These are phyloP conservation scores for Drosophila paramelanica DNA, from an alignment of 2,888 invertebrate species.

Conservation along the genomic window DNA sequence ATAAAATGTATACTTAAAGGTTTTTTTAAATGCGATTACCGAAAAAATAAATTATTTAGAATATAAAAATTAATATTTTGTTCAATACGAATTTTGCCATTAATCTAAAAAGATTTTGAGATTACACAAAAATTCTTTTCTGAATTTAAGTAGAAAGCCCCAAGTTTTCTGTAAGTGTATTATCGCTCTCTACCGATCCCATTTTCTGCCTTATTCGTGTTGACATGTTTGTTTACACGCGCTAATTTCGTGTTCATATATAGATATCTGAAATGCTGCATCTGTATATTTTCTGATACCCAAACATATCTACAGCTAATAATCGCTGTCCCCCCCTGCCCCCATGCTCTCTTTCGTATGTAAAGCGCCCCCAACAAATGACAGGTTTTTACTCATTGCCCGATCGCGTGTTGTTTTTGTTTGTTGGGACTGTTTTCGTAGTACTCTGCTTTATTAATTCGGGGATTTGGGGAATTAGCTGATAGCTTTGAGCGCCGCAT, in stretches of 20 bases:
- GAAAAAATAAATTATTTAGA: no score
- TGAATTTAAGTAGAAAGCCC: no score
- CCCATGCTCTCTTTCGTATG: constrained; percentile 24
- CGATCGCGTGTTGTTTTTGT: constrained; percentile 54
- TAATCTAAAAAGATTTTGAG: no score
- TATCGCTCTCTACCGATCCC: neutral
- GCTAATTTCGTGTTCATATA: constrained; percentile 64
- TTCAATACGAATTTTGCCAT: no score
- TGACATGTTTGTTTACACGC: constrained; percentile 78
- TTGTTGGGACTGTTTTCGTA: constrained; percentile 23
- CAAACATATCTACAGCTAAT: constrained; percentile 42
- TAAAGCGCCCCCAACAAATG: constrained; percentile 38
- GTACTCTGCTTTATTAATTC: constrained; percentile 79
- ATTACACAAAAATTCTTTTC: no score
- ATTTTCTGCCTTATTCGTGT: constrained; percentile 26
- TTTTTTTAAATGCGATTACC: no score
- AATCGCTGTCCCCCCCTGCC: constrained; percentile 10
- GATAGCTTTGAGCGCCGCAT: constrained; percentile 51
- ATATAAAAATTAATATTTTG: no score
- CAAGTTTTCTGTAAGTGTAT: neutral
- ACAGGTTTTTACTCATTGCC: constrained; percentile 53
- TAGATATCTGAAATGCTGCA: constrained; percentile 19
- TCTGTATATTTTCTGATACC: constrained; percentile 14
- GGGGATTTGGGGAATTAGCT: constrained; percentile 80
- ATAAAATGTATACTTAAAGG: no score